Evolutionary conservation across 2,888 invertebrate genomes (phyloP).

Genomic region (Lasioglossum figueresi): DNA sequence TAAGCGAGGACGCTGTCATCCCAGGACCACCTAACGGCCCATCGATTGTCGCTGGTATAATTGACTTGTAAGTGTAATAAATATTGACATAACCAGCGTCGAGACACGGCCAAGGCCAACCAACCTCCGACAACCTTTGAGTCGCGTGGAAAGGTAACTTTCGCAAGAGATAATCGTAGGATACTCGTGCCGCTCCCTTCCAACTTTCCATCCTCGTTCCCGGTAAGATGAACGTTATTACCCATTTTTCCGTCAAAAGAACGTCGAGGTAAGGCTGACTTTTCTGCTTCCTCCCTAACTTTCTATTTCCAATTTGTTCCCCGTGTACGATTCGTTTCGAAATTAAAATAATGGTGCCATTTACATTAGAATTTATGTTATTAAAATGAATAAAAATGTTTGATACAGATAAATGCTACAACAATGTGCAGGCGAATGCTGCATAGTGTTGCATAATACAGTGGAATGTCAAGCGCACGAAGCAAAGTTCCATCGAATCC

Average conservation of each 20-base stretch:
- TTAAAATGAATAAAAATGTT: neutral
- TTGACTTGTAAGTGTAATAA: slow-evolving; percentile 59
- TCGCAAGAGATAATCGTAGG: slow-evolving; percentile 46
- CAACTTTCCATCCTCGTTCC: slow-evolving; percentile 6
- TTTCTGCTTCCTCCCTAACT: neutral
- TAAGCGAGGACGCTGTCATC: slow-evolving; percentile 7
- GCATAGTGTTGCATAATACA: neutral
- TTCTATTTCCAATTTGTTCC: neutral
- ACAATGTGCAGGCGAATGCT: neutral
- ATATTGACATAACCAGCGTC: slow-evolving; percentile 57
- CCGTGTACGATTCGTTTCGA: too few relatives aligned
- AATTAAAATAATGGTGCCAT: neutral
- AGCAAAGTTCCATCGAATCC: neutral
- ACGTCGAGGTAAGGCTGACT: neutral
- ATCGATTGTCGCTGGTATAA: slow-evolving; percentile 45
- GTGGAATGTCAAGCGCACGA: neutral
- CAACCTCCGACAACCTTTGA: slow-evolving; percentile 24
- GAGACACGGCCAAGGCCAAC: slow-evolving; percentile 53
- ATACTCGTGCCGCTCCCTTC: slow-evolving; percentile 58
- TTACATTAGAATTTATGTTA: too few relatives aligned
- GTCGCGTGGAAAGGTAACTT: slow-evolving; percentile 61
- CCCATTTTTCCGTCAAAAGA: neutral
- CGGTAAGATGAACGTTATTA: slow-evolving; percentile 16
- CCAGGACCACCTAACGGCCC: slow-evolving; percentile 45
- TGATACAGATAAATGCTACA: neutral